Base-by-base conservation (phyloP, 2,888 invertebrate genomes). In the Tricholauxania praeusta region DNA sequence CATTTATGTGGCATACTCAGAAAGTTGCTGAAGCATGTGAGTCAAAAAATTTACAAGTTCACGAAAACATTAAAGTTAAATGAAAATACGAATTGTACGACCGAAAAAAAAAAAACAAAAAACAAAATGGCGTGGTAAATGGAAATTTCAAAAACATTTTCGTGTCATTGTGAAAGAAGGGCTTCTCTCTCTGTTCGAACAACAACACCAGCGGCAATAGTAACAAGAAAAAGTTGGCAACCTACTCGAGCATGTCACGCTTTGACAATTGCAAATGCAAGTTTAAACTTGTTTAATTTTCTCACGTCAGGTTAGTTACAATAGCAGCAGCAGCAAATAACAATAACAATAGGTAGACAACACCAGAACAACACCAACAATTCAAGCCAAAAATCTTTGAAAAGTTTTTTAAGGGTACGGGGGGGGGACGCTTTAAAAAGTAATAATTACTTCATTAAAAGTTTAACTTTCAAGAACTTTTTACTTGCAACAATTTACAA, bases 401-500 rank as follows among this genome's bases (percentile, higher is more conserved):
- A 3, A 53, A 53, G 53, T 53, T 12, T 12, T 52, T n/a, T 53
- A 2, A 15, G 7, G 15, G n/a, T 53, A 17, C 12, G 15, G 7
- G 39, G 5, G 6, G 15, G 15, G 7, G 15, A 7, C 12, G 12
- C 17, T 53, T 53, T 53, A 15, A 53, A 15, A 17, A 17, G n/a
- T 51, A 64, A 64, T 64, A 51, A 64, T 64, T 64, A 51, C 64
- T 64, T 64, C 64, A 64, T 64, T 64, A 64, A 64, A 64, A 64
- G 49, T 64, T 63, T 64, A 14, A 22, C 49, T 64, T 39, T 22
- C 12, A 64, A 64, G 22, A 64, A 64, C 51, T 64, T 64, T 64
- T 51, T 64, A 49, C 22, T 64, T 51, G 19, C 64, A 17, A 22
- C 22, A 14, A 19, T 22, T 59, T 59, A 51, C 22, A 64, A 64